Base-by-base conservation (phyloP, 1,140 invertebrate species). In the Polypedilum vanderplanki region DNA sequence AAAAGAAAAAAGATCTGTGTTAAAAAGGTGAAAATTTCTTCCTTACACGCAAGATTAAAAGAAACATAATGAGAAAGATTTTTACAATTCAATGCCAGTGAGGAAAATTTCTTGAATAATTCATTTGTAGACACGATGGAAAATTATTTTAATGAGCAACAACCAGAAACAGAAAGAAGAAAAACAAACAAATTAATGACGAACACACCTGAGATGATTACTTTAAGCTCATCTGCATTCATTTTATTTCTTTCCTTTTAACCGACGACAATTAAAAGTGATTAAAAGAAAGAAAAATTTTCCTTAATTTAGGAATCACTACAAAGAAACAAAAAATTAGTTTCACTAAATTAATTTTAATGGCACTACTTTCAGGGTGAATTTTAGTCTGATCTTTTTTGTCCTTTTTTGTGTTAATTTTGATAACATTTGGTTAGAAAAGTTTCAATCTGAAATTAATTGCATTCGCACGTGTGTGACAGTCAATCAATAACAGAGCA, bases 311-410 rank as follows among this genome's bases (percentile, higher is more conserved):
- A 46, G 8, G 8, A 46, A 9, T n/a, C n/a, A n/a, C n/a, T n/a
- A 46, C 41, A 57, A 15, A 15, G 12, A 15, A 57, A 8, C n/a
- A n/a, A 8, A 15, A 22, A 70, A 70, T 70, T 70, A 70, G 65
- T 70, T 70, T 17, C 65, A 70, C 65, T 70, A 70, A 70, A 70
- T 70, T 70, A 70, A 70, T 70, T 70, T 70, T 70, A 57, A 57
- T 57, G 46, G 15, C 46, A 57, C n/a, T 15, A 12, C 46, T 57
- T 33, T 33, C 12, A 46, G 41, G n/a, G 46, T 57, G 46, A 57
- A 8, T 12, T 12, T 15, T 12, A n/a, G n/a, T 57, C 12, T 57
- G 46, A 57, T 57, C 46, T 57, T 57, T 57, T 46, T 46, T 46
- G n/a, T n/a, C n/a, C n/a, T n/a, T n/a, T n/a, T 46, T 15, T 33